Percentiles rank a stretch among this genome's conserved stretches.
Conservation (phyloP, 2,113 vertebrate genomes). For the Semnopithecus entellus region DNA sequence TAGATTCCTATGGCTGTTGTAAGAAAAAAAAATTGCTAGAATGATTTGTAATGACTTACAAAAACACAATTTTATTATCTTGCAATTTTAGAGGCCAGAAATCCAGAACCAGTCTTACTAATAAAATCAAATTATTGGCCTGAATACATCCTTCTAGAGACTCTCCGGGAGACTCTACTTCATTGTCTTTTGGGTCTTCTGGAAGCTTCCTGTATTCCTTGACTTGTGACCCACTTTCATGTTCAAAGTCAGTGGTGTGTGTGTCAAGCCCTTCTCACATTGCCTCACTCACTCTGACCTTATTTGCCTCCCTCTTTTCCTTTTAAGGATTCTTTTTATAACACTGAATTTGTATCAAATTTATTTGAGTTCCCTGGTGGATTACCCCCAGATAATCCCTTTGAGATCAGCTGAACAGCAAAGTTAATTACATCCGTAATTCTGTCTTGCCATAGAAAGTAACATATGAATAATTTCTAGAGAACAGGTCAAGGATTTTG, state of each 20-base stretch:
- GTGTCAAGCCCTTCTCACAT: neutral
- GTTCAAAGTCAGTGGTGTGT: neutral
- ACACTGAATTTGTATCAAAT: neutral
- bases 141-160: neutral
- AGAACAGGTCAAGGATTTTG: neutral
- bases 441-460: neutral
- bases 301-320: neutral
- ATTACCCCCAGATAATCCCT: neutral
- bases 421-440: neutral
- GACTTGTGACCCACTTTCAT: neutral
- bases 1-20: neutral
- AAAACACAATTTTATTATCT: neutral
- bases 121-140: neutral
- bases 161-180: neutral
- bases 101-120: neutral
- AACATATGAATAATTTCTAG: neutral
- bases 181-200: neutral
- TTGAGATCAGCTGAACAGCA: neutral
- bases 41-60: neutral
- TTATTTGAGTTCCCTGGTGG: neutral
- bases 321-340: neutral
- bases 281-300: neutral
- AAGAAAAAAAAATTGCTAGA: neutral
- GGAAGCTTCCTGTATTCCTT: neutral
- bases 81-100: neutral